Conservation (phyloP, 1,140 invertebrate species). For the Probaryconus sp. region DNA sequence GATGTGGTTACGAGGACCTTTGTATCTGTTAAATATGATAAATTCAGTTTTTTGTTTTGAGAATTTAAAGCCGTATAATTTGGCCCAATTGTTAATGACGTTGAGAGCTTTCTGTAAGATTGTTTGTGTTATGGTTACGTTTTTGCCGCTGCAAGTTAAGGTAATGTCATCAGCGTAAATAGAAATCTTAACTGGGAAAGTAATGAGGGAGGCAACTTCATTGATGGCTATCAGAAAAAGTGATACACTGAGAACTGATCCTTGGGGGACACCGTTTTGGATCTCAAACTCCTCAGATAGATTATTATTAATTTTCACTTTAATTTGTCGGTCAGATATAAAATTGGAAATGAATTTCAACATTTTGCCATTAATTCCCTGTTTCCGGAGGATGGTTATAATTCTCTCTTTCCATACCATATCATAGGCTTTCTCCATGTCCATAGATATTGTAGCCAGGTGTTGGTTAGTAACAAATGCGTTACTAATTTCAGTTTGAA, state of each 20-base stretch:
- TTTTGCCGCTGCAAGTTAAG: conserved; percentile 8
- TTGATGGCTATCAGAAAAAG: conserved; percentile 54
- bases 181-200: neutral
- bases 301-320: conserved; percentile 12
- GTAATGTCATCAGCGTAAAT: conserved; percentile 36
- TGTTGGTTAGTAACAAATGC: conserved; percentile 47
- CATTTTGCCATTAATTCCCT: conserved; percentile 12
- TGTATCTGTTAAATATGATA: conserved; percentile 5
- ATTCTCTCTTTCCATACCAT: conserved; percentile 38
- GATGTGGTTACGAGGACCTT: neutral
- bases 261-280: conserved; percentile 53
- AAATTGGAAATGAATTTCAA: conserved; percentile 31
- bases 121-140: conserved; percentile 1
- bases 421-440: conserved; percentile 62
- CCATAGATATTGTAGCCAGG: conserved; percentile 49
- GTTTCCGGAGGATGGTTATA: conserved; percentile 10
- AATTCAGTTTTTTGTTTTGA: conserved; percentile 14
- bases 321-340: no score
- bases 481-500: conserved; percentile 42
- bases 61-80: conserved; percentile 17
- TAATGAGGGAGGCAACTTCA: neutral
- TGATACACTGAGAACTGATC: conserved; percentile 47
- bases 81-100: neutral
- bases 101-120: conserved; percentile 10
- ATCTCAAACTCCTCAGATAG: conserved; percentile 5